These are phyloP conservation scores for Paedocypris sp. DNA, from an alignment of 2,113 vertebrate genomes.

Conservation along the genomic window DNA sequence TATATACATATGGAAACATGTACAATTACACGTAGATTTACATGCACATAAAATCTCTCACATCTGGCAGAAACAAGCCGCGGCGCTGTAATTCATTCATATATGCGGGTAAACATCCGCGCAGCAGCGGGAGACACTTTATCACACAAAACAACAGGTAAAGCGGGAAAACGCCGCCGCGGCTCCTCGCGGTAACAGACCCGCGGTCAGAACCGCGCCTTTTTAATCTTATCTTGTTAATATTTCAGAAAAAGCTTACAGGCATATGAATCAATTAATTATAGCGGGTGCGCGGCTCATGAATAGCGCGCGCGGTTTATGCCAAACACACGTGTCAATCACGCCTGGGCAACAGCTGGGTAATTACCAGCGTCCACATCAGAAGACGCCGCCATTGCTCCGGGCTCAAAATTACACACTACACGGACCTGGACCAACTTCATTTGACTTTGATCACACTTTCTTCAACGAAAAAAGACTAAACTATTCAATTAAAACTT, in stretches of 20 bases:
- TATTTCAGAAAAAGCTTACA: slow-evolving; percentile 57
- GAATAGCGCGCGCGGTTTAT: slow-evolving; percentile 47
- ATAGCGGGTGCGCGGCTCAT: slow-evolving; percentile 54
- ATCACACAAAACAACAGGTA: slow-evolving; percentile 25
- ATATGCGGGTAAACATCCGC: neutral
- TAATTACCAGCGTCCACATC: slow-evolving; percentile 43
- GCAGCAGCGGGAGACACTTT: slow-evolving; percentile 9
- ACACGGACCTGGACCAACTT: slow-evolving; percentile 52
- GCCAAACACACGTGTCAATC: slow-evolving; percentile 53
- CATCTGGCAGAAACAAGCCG: too few relatives aligned
- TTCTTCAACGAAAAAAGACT: slow-evolving; percentile 20
- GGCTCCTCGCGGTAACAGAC: slow-evolving; percentile 19
- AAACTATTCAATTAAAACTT: slow-evolving; percentile 45
- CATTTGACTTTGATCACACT: slow-evolving; percentile 55
- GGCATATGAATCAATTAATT: slow-evolving; percentile 62
- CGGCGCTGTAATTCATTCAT: too few relatives aligned
- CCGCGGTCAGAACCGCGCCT: slow-evolving; percentile 23
- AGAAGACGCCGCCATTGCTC: slow-evolving; percentile 41
- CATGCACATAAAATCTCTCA: neutral
- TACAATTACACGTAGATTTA: too few relatives aligned
- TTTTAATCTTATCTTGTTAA: slow-evolving; percentile 51
- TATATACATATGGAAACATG: too few relatives aligned
- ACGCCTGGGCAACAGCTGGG: slow-evolving; percentile 49
- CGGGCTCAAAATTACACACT: slow-evolving; percentile 50
- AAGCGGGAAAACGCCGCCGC: neutral